phyloP scores from a whole-genome alignment of 2,888 invertebrate species.

The Nomada hirtipes region DNA sequence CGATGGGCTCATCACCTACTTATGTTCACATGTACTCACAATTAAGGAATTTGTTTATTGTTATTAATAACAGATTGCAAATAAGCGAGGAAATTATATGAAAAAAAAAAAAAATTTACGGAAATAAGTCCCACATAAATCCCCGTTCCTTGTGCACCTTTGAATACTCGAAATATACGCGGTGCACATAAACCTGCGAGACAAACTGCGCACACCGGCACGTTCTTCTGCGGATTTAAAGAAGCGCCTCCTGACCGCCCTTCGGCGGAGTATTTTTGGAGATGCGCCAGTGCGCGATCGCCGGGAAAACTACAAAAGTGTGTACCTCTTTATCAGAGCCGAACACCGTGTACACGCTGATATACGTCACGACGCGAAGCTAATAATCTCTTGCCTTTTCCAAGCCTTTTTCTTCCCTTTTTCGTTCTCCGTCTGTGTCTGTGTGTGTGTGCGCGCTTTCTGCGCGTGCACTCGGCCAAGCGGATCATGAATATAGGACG shows the following conservation, averaged over 20 bases:
- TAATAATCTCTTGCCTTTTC: conserved; percentile 4
- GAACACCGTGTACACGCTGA: too few species aligned
- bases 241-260: conserved; percentile 1
- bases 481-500: conserved; percentile 40
- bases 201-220: not conserved
- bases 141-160: too few species aligned
- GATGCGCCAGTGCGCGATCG: conserved; percentile 9
- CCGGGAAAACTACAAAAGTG: conserved; percentile 22
- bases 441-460: not conserved
- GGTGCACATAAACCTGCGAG: too few species aligned
- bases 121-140: too few species aligned
- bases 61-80: too few species aligned
- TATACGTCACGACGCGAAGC: not conserved
- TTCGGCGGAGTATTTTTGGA: conserved; percentile 38
- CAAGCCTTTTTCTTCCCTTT: not conserved
- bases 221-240: not conserved
- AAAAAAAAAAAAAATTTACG: too few species aligned
- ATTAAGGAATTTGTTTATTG: too few species aligned
- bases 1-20: too few species aligned
- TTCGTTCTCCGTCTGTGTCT: not conserved
- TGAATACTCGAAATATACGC: too few species aligned
- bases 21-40: too few species aligned
- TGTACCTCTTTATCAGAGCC: conserved; percentile 16
- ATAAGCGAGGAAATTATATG: too few species aligned
- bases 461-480: not conserved